phyloP scores from a whole-genome alignment of 2,113 vertebrate genomes.

The Cochlearius cochlearius region DNA sequence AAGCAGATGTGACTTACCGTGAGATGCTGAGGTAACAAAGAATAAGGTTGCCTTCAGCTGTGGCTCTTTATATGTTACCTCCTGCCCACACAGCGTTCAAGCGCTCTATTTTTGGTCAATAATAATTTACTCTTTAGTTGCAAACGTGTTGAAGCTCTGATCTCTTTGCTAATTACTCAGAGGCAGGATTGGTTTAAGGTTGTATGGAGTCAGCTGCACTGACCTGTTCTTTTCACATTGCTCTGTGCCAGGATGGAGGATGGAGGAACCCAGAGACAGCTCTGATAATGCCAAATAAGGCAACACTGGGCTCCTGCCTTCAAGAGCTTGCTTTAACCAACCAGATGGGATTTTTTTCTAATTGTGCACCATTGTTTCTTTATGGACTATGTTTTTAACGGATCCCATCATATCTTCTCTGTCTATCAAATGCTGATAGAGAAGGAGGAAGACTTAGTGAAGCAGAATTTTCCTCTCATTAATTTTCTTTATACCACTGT shows the following conservation, averaged over 20 bases:
- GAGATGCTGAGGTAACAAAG: slow-evolving; percentile 23
- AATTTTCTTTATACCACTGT: neutral
- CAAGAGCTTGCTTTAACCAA: neutral
- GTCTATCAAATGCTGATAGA: neutral
- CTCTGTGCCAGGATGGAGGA: slow-evolving; percentile 6
- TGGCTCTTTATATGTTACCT: slow-evolving; percentile 33
- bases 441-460: neutral
- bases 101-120: slow-evolving; percentile 63
- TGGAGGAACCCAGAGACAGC: neutral
- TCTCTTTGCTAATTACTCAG: slow-evolving; percentile 60
- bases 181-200: slow-evolving; percentile 32
- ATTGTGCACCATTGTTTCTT: neutral
- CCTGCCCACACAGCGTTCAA: slow-evolving; percentile 43
- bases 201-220: slow-evolving; percentile 61
- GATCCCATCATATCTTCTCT: neutral
- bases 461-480: neutral
- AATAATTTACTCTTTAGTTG: slow-evolving; percentile 64
- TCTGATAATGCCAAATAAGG: slow-evolving; percentile 30
- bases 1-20: slow-evolving; percentile 34
- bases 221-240: slow-evolving; percentile 36
- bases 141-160: slow-evolving; percentile 64
- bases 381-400: neutral
- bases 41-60: neutral
- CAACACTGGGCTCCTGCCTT: neutral
- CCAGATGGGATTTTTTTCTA: neutral